Evolutionary conservation across 2,113 vertebrate genomes (phyloP).

Genomic region (Dasyornis broadbenti): DNA sequence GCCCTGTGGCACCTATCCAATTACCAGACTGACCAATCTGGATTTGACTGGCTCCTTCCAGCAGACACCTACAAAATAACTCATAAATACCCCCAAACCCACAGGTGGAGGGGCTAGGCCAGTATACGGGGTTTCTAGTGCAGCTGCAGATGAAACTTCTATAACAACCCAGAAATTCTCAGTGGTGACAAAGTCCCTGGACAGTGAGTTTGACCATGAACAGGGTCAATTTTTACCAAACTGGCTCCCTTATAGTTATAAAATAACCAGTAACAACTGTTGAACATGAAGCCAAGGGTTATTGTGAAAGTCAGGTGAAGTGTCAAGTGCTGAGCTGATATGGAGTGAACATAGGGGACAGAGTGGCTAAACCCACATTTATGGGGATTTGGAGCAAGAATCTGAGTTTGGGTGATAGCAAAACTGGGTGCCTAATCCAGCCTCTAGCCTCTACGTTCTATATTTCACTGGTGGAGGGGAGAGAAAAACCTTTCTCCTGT

Average conservation of each 20-base stretch:
- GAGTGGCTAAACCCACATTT: neutral
- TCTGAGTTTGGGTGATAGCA: neutral
- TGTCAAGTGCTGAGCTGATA: neutral
- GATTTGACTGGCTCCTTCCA: neutral
- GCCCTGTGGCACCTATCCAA: neutral
- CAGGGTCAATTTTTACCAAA: neutral
- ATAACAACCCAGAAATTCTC: neutral
- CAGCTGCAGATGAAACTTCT: neutral
- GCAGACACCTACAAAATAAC: neutral
- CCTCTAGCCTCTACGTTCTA: neutral
- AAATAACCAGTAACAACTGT: neutral
- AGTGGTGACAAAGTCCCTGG: neutral
- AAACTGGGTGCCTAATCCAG: neutral
- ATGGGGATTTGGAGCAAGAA: neutral
- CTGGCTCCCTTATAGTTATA: neutral
- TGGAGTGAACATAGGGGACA: neutral
- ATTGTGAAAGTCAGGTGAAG: neutral
- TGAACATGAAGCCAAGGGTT: neutral
- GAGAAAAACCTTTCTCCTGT: accelerated
- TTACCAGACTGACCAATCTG: neutral
- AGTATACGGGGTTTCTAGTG: neutral
- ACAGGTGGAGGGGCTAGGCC: neutral
- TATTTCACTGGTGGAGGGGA: neutral
- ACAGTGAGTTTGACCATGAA: neutral
- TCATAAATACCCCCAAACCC: neutral